Evolutionary conservation across 2,113 vertebrate species (phyloP), one percentile per base, ranked within the genome.

Genomic region (Chinchilla lanigera): DNA sequence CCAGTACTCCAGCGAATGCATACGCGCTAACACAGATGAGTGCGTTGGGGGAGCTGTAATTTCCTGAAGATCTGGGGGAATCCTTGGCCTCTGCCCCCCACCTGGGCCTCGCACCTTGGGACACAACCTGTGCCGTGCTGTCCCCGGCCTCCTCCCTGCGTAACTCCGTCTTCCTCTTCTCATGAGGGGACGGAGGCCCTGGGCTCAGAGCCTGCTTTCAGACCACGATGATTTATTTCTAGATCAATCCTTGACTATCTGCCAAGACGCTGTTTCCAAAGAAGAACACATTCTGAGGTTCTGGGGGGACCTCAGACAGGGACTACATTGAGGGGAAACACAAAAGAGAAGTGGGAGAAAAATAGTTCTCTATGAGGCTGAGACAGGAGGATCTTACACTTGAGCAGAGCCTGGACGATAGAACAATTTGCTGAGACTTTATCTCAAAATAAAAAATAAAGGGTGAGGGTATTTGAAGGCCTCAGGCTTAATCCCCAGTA

Each of bases 31-130:
- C 24, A 26, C 33, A 71, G 30, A 30, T 5, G 33, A 35, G 35
- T 2, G 7, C 77, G 10, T 4, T 10, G 3, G 41, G 73, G 7
- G 52, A 14, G 6, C 38, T 20, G 22, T 17, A 35, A 4, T 30
- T 47, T 69, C 41, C 63, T 22, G 67, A 10, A 35, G 73, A 20
- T 20, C 3, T 24, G 0, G 33, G 35, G 1, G 20, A 16, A 1
- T 19, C 6, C 78, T 5, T 20, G 17, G 33, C 19, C 9, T 14
- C 65, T 7, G 38, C 54, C 17, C 0, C 1, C 28, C 9, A 0
- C 26, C 77, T 4, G 10, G 16, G 71, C 22, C 35, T 35, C 28
- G 35, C 1, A 26, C 26, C 56, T 54, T 3, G n/a, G 0, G 17
- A 54, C 24, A 20, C 24, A 8, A 8, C 3, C 71, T 44, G 38